Evolutionary conservation across 2,113 vertebrate species (phyloP), one percentile per base, ranked within the genome.

Genomic region (Sphaerodactylus townsendi): DNA sequence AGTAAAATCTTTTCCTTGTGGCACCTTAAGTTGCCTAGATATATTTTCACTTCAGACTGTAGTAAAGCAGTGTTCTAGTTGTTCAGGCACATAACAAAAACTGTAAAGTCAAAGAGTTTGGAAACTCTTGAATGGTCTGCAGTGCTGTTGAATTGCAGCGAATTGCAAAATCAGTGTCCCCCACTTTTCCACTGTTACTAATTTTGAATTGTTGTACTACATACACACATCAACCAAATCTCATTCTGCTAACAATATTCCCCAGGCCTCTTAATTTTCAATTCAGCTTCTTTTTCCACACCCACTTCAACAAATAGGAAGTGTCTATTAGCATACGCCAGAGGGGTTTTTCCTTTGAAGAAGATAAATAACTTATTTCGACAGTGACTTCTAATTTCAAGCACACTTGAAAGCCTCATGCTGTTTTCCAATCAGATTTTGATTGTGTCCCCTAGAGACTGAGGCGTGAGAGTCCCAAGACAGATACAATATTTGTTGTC

Each of bases 41-140:
- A 68, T 44, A 10, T 44, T 39, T 59, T 4, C 13, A 35, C 8
- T 48, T 21, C 28, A 15, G 33, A 35, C 37, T 35, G 30, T 8
- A 70, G 46, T 39, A 39, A n/a, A 11, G 28, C 21, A 62, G 8
- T 5, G 37, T 62, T 6, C 2, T 21, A 46, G 7, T 3, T 53
- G 37, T 83, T 76, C 25, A 64, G 35, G 50, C 69, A 30, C 17
- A 9, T 73, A 28, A 35, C 50, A 23, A 65, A 48, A 79, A 25
- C 30, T 72, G 4, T 5, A 66, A 44, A 50, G 23, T 39, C 44
- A 82, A 73, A 19, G 28, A 41, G 48, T 77, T 44, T 39, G 5
- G 25, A 77, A 30, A 77, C 65, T 10, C n/a, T 86, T 8, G 6
- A 0, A 3, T 1, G 68, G 77, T 0, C 69, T 1, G 3, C 77